Base-by-base conservation (phyloP, 1,140 invertebrate genomes). In the Drosophila pachea region DNA sequence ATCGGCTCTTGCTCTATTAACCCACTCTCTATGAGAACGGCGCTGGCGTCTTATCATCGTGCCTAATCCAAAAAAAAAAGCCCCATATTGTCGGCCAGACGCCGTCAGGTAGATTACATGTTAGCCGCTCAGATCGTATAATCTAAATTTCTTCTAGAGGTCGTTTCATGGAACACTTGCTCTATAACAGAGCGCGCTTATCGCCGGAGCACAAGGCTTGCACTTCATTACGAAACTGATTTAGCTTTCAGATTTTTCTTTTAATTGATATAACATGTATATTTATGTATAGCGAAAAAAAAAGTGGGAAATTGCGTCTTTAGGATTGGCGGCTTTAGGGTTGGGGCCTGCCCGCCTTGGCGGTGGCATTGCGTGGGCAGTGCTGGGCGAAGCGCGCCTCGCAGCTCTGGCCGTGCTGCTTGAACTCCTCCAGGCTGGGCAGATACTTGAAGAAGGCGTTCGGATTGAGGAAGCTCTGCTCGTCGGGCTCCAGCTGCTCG, bases 361-460 rank as follows among this genome's bases (percentile, higher is more conserved):
- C 43, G 6, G 79, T 83, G 5, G 14, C 31, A 58, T 84, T 81
- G 2, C 56, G 54, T 8, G 76, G 69, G 53, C 83, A 86, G 29
- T 74, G 93, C 55, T 91, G 90, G 5, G 89, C 91, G 83, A 94
- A 92, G 73, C 91, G 91, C 14, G 90, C 82, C 70, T 95, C 94
- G 87, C 95, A 96, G 36, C 82, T 73, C 33, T 93, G 92, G 12
- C 92, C 92, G 67, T 93, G 91, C 35, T 90, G 82, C 48, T 92
- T 90, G 78, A 95, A 92, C 81, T 94, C 92, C 14, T 92, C 89
- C 66, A 90, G 88, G 8, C 90, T 91, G 35, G 95, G 95, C 66
- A 96, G 88, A 90, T 92, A 90, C 56, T 90, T 89, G 78, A 91
- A 93, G 74, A 93, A 90, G 5, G 89, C 84, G 6, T 75, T 63